These are phyloP conservation scores for Anticlea derivata DNA, from an alignment of 2,888 invertebrate genomes.

Conservation along the genomic window DNA sequence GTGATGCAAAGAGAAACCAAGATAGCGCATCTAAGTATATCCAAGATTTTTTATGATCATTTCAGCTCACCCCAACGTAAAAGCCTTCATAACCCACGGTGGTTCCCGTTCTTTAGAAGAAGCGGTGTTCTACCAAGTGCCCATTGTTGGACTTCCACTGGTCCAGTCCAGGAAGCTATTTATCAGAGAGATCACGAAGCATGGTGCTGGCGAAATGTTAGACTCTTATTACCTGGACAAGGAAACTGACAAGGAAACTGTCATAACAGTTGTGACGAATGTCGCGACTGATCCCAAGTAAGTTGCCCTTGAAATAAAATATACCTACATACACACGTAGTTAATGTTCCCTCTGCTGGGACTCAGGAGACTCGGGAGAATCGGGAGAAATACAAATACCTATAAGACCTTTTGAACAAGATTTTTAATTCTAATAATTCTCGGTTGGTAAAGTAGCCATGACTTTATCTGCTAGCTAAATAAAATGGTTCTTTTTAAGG, in stretches of 20 bases:
- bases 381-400: too few relatives aligned
- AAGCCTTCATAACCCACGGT: conserved; percentile 73
- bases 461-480: too few relatives aligned
- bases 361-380: too few relatives aligned
- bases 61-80: conserved; percentile 73
- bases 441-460: too few relatives aligned
- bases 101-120: conserved; percentile 76
- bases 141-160: conserved; percentile 69
- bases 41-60: conserved; percentile 22
- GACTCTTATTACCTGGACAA: conserved; percentile 67
- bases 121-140: conserved; percentile 70
- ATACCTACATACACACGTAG: background rate
- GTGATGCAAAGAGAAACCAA: too few relatives aligned
- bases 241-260: conserved; percentile 59
- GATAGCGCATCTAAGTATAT: too few relatives aligned
- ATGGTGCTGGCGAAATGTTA: conserved; percentile 67
- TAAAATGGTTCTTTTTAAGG: too few relatives aligned
- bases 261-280: conserved; percentile 54
- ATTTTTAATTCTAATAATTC: too few relatives aligned
- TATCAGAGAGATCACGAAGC: conserved; percentile 62
- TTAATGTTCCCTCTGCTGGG: too few relatives aligned
- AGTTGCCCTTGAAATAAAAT: conserved; percentile 31
- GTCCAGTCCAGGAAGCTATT: conserved; percentile 64
- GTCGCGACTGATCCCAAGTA: conserved; percentile 62
- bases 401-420: too few relatives aligned